These are phyloP conservation scores for Tonatia bakeri DNA, from an alignment of 2,113 vertebrate genomes.

Conservation along the genomic window DNA sequence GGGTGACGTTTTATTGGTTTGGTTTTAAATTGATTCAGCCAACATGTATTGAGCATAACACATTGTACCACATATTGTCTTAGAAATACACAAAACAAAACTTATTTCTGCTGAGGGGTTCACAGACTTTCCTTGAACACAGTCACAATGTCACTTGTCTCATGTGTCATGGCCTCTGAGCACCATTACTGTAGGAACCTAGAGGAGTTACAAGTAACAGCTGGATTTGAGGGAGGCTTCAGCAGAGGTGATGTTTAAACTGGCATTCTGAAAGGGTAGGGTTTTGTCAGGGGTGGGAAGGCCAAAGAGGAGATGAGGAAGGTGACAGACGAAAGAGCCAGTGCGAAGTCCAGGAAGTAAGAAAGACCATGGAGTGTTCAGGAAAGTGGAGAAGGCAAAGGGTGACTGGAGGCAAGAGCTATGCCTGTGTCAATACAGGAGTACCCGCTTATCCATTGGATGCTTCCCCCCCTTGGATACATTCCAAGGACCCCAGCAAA, in stretches of 20 bases:
- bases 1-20: not conserved
- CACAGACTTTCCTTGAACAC: not conserved
- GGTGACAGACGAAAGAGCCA: not conserved
- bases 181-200: not conserved
- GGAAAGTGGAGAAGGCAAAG: not conserved
- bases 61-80: not conserved
- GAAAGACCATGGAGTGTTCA: accelerated
- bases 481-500: not conserved
- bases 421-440: accelerated
- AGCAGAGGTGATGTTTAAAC: not conserved
- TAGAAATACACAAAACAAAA: not conserved
- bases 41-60: not conserved
- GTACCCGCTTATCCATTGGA: not conserved
- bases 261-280: not conserved
- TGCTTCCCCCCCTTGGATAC: no score
- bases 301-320: not conserved
- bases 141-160: not conserved
- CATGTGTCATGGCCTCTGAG: not conserved
- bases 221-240: not conserved
- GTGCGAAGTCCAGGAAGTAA: not conserved
- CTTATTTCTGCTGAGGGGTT: not conserved
- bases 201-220: not conserved
- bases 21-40: not conserved
- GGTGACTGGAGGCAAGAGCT: no score
- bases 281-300: not conserved